Evolutionary conservation across 2,113 vertebrate genomes (phyloP), one percentile per base, ranked within the genome.

Genomic region (Charina bottae): DNA sequence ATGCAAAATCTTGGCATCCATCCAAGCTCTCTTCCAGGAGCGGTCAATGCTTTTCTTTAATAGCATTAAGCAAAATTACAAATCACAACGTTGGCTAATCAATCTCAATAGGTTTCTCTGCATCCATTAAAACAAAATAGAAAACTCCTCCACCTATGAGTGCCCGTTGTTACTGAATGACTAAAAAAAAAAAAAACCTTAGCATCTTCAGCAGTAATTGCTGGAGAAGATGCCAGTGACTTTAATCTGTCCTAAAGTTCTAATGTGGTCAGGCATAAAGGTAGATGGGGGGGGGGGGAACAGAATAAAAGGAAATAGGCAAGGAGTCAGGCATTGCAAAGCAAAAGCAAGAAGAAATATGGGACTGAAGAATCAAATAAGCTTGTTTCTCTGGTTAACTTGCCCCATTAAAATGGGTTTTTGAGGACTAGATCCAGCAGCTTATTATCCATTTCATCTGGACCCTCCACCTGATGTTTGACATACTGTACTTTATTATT

Each of bases 31-130:
- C 95, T 92, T 85, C 86, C 93, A 94, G 89, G 94, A 97, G 96
- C 92, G 95, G 96, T 93, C 96, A 96, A 92, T 95, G 95, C 92
- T 94, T 95, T 95, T 93, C 95, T 94, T 96, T 97, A 97, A 96
- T 95, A 94, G 95, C 95, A 97, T 97, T 96, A 96, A 96, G 94
- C 92, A 96, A 96, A 97, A 97, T 97, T 95, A 96, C 96, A 95
- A 95, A 93, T 96, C 94, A 58, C 93, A 89, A 64, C 0, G 5
- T 90, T 91, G 94, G 90, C 93, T 96, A 94, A 96, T 96, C 95
- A 92, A 94, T 96, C 96, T 96, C 94, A 91, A 93, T 93, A 92
- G 96, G 92, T 92, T 96, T 89, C 89, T 96, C 93, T 89, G 85
- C 84, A 90, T 58, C 33, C 46, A 37, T 83, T 92, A 85, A 62